Conservation (phyloP, 1,140 invertebrate species). For the Meteorus sp. region DNA sequence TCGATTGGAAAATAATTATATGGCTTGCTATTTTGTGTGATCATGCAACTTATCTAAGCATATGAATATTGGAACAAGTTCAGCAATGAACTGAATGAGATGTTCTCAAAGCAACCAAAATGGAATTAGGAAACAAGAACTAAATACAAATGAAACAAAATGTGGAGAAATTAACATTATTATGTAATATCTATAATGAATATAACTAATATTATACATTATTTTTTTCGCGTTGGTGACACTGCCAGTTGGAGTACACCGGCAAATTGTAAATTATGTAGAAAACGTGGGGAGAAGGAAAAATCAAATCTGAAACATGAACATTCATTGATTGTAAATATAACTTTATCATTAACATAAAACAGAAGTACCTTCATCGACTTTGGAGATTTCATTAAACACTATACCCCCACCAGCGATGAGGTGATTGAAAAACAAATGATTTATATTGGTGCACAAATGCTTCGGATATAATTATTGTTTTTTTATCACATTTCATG, state of each 20-base stretch:
- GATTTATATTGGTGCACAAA: too few relatives aligned
- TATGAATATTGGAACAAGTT: too few relatives aligned
- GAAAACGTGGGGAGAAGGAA: slow-evolving; percentile 36
- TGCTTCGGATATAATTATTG: too few relatives aligned
- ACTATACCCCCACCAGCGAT: neutral
- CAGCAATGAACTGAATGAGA: too few relatives aligned
- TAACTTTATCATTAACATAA: slow-evolving; percentile 58
- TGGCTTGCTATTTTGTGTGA: too few relatives aligned
- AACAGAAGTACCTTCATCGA: slow-evolving; percentile 42
- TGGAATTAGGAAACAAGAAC: too few relatives aligned
- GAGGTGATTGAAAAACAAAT: slow-evolving; percentile 6
- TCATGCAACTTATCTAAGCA: too few relatives aligned
- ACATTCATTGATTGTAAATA: slow-evolving; percentile 54
- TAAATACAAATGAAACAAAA: slow-evolving; percentile 2
- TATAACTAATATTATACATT: slow-evolving; percentile 15
- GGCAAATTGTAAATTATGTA: slow-evolving; percentile 57
- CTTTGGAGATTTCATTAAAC: slow-evolving; percentile 19
- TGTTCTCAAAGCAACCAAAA: too few relatives aligned
- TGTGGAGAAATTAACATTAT: slow-evolving; percentile 15
- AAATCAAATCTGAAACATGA: neutral
- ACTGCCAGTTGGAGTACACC: slow-evolving; percentile 50
- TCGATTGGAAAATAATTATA: too few relatives aligned
- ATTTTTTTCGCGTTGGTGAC: slow-evolving; percentile 46
- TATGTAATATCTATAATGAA: neutral
- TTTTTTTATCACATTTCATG: too few relatives aligned